phyloP scores from a whole-genome alignment of 2,797 vertebrate genomes.

The Acanthis flammea region DNA sequence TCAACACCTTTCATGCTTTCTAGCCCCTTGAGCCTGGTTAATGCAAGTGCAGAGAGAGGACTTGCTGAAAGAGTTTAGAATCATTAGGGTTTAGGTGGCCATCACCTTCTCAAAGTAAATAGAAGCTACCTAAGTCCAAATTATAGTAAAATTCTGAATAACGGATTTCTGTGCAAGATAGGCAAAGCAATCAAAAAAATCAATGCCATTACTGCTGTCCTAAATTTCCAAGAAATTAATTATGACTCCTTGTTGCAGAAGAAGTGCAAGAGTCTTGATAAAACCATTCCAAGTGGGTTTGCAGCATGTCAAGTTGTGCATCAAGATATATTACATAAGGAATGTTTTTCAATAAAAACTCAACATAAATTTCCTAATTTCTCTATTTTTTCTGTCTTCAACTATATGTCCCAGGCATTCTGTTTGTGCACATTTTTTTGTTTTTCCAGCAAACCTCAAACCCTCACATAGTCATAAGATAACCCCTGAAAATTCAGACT shows the following conservation, averaged over 20 bases:
- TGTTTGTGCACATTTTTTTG: not conserved
- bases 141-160: not conserved
- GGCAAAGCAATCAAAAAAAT: not conserved
- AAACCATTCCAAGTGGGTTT: not conserved
- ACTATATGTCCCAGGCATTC: not conserved
- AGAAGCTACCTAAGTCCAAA: not conserved
- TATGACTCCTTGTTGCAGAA: not conserved
- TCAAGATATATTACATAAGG: not conserved
- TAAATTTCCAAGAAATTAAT: not conserved
- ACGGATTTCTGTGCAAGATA: not conserved
- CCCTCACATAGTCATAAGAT: not conserved
- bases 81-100: not conserved
- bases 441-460: not conserved
- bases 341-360: not conserved
- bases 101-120: not conserved
- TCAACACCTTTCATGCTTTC: not conserved
- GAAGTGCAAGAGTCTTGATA: not conserved
- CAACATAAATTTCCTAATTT: not conserved
- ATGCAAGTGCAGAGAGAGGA: not conserved
- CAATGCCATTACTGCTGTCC: not conserved
- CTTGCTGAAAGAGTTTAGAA: not conserved
- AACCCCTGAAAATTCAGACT: not conserved
- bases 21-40: not conserved
- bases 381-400: not conserved
- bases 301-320: not conserved